Evolutionary conservation across 2,888 invertebrate genomes (phyloP), one percentile per base, ranked within the genome.

Genomic region (Ecliptopera silaceata): DNA sequence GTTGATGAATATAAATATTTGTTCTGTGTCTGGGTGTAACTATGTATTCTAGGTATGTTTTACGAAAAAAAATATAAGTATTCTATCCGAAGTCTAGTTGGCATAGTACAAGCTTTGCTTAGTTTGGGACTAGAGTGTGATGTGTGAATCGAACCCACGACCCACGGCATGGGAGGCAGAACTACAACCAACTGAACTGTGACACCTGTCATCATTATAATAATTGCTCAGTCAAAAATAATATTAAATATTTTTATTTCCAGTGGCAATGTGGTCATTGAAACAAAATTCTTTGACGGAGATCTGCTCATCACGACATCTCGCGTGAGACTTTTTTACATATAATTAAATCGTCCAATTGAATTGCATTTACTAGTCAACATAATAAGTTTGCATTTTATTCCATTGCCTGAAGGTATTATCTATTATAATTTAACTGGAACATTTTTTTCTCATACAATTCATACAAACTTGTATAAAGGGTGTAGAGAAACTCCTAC

Each of bases 281-380:
- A 99, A 92, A 99, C 98, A 0, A 97, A 97, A 82, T 99, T 99
- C 89, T 99, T 94, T 82, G 99, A 99, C 83, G 98, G 97, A 70
- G 97, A 98, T 75, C 92, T 98, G 46, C 93, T 98, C 69, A 97
- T 99, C 66, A 97, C 97, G 60, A 98, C 97, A 44, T 99, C 99
- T 13, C 95, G 95, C 86, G 98, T 99, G 57, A 94, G 99, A 59
- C 93, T 99, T 43, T 99, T 96, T 91, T 99, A 99, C 78, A 95
- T 99, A 48, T 99, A 93, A 56, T 36, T 4, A 12, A 34, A 22
- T 45, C 20, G 26, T 39, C 45, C 41, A 54, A 62, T 29, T 29
- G 4, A 64, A 69, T 48, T 54, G 76, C 74, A 78, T 79, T 80
- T 80, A 72, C 80, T 83, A 82, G 81, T 83, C 82, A 82, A 51